Percentiles rank a stretch among this genome's conserved stretches.
Evolutionary conservation across 2,888 invertebrate genomes (phyloP).

Genomic region (Papilio gigon): DNA sequence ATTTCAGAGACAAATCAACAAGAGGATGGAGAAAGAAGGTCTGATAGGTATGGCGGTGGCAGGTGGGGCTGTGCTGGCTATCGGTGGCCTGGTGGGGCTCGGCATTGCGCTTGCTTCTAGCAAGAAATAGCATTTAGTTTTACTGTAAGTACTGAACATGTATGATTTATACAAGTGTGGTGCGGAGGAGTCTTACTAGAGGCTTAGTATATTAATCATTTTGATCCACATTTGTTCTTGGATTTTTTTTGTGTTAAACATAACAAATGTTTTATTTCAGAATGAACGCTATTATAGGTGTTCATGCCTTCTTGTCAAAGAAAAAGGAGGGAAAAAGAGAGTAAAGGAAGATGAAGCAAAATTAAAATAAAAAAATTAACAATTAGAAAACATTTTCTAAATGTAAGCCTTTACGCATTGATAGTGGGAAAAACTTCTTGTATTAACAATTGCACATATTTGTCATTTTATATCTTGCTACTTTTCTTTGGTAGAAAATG

Average conservation of each 20-base stretch:
- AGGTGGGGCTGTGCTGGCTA: conserved; percentile 92
- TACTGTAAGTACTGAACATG: conserved; percentile 63
- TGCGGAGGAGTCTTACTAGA: no score
- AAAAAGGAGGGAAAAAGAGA: conserved; percentile 60
- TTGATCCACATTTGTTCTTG: no score
- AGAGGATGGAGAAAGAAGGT: conserved; percentile 96
- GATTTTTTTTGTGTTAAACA: background rate
- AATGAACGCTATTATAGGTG: conserved; percentile 69
- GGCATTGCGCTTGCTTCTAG: conserved; percentile 89
- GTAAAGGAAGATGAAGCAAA: conserved; percentile 47
- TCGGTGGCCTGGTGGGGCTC: conserved; percentile 91
- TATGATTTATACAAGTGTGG: background rate
- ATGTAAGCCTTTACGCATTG: conserved; percentile 32
- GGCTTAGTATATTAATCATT: no score
- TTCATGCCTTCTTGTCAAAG: conserved; percentile 73
- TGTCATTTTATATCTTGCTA: background rate
- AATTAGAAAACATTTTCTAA: conserved; percentile 47
- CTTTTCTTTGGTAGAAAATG: conserved; percentile 13
- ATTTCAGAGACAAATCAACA: conserved; percentile 91
- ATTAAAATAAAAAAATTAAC: conserved; percentile 41
- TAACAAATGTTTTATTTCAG: conserved; percentile 58
- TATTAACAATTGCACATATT: conserved; percentile 6
- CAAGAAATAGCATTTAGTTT: conserved; percentile 77
- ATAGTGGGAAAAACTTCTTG: background rate
- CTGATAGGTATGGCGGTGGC: conserved; percentile 94